These are phyloP conservation scores for Lutraria rhynchaena DNA, from an alignment of 1,140 invertebrate genomes.

Conservation along the genomic window DNA sequence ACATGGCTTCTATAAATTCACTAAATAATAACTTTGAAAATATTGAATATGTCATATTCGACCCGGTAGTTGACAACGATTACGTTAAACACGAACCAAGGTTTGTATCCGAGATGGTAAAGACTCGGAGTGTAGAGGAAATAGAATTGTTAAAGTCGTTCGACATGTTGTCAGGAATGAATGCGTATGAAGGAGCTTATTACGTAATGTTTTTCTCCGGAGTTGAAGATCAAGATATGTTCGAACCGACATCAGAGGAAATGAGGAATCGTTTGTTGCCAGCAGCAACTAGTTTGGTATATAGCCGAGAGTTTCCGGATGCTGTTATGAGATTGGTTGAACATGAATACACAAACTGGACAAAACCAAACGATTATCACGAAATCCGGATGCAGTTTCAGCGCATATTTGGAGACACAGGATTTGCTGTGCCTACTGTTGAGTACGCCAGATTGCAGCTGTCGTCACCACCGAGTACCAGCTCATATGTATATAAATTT, in stretches of 20 bases:
- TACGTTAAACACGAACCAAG: conserved; percentile 28
- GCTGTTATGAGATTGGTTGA: neutral
- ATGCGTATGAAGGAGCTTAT: conserved; percentile 40
- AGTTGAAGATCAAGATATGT: neutral
- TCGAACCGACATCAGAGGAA: conserved; percentile 14
- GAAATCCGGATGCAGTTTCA: conserved; percentile 2
- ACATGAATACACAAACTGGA: conserved; percentile 39
- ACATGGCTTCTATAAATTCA: conserved; percentile 3
- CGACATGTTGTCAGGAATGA: conserved; percentile 53
- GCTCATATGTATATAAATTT: conserved; percentile 49
- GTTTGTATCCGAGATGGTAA: neutral
- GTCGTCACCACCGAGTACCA: neutral
- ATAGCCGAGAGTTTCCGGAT: conserved; percentile 6
- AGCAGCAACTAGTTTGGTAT: neutral
- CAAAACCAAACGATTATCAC: conserved; percentile 5
- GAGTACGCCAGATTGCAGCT: conserved; percentile 18
- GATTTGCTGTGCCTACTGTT: conserved; percentile 11
- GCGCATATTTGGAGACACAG: conserved; percentile 21
- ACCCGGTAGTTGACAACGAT: conserved; percentile 32
- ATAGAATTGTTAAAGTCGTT: conserved; percentile 41
- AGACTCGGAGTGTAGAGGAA: neutral
- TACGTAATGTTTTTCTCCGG: neutral
- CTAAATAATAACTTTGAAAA: neutral
- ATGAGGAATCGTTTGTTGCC: conserved; percentile 26
- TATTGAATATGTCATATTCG: conserved; percentile 14